A percentile compares a stretch with the other conserved stretches of the same genome.
Evolutionary conservation across 30 jellyfish, hydroid and myxozoan genomes (phyloP).

Genomic region (Hydractinia echinata): DNA sequence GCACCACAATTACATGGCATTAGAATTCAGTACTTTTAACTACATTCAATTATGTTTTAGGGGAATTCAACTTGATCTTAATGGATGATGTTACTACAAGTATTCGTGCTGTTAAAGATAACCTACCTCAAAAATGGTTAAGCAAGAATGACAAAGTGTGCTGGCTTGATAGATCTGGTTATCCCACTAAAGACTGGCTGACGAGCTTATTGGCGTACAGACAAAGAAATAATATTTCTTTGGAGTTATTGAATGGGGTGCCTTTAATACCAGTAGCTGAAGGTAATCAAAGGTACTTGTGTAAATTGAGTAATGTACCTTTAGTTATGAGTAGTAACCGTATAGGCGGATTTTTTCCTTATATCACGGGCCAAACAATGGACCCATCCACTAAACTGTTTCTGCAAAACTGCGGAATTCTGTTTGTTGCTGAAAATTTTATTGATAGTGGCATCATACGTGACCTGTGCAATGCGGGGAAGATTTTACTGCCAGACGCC

Average conservation of each 20-base stretch:
- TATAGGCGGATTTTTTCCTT: too few species aligned
- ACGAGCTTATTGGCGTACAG: slow-evolving; percentile 33
- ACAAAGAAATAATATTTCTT: background rate
- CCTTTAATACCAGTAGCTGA: slow-evolving; percentile 32
- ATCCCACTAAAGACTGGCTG: slow-evolving; percentile 29
- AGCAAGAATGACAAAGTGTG: background rate
- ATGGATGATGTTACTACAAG: background rate
- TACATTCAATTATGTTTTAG: too few species aligned
- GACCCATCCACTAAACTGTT: background rate
- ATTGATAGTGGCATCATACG: background rate
- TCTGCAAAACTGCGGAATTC: slow-evolving; percentile 2
- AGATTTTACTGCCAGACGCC: background rate
- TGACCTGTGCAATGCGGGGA: background rate
- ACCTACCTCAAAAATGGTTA: background rate
- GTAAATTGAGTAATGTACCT: background rate
- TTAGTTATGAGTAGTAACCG: background rate
- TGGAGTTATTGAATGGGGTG: slow-evolving; percentile 38
- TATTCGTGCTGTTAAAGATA: background rate
- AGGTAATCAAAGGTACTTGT: background rate
- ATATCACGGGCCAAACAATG: background rate
- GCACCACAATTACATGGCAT: too few species aligned
- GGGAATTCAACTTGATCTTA: background rate
- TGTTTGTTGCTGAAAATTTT: slow-evolving; percentile 4
- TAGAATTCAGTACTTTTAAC: too few species aligned
- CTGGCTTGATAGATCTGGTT: background rate